Evolutionary conservation across 37 sponge, comb jelly and placozoan species (phyloP), one percentile per base, ranked within the genome.

Genomic region (Halisarca cf. caerulea): DNA sequence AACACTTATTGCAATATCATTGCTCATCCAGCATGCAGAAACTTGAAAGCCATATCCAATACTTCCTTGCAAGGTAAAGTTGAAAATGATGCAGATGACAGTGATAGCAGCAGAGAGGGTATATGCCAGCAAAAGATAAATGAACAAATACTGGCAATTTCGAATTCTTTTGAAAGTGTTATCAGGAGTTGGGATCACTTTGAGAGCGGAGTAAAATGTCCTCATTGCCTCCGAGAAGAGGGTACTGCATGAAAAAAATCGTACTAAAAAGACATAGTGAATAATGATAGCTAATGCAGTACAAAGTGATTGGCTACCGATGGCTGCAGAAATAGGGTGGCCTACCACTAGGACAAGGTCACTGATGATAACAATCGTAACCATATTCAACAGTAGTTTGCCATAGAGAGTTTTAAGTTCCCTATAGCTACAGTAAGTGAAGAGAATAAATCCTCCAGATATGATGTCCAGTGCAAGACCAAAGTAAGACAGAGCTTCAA

Each of bases 341-440:
- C 75, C 81, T 1, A 66, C 53, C n/a, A 90, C 34, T 36, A 90
- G 54, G 28, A 84, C 8, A 37, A 89, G 51, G 33, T 83, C 71
- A 21, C 39, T 66, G 8, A 78, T 17, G 2, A 90, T 23, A 28
- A 82, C 58, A 0, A 72, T 42, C 2, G 47, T 32, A 15, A 70
- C 58, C 2, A 90, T 39, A 73, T 86, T 90, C 88, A 83, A 83
- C 3, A 90, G 45, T 15, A 86, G 44, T 68, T 57, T 77, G 32
- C 89, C 51, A 25, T 88, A 81, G 2, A 88, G 85, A n/a, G 88
- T 84, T 24, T 84, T 30, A 40, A 91, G 81, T 11, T 84, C 89
- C 2, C 57, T 81, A 40, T 87, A 87, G 11, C 83, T 54, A 30
- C 38, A 20, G 35, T 87, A 87, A 3, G 89, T 91, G 37, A 91